Percentiles rank a stretch among this genome's conserved stretches.
These are phyloP conservation scores for Arothron firmamentum DNA, from an alignment of 2,113 vertebrate genomes.

Conservation along the genomic window DNA sequence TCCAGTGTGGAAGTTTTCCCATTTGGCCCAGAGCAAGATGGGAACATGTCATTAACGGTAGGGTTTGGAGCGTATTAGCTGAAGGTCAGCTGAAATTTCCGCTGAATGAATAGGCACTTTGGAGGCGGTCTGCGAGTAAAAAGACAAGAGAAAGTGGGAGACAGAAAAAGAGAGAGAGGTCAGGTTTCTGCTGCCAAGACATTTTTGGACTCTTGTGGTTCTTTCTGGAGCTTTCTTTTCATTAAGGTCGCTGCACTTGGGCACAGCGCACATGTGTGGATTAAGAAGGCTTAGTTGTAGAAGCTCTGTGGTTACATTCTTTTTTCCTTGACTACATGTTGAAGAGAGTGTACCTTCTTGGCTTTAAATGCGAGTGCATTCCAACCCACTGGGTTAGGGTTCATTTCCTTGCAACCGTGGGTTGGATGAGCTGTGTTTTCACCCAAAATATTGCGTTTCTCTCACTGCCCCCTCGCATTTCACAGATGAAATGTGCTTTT, in stretches of 20 bases:
- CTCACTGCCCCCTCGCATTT: too few relatives aligned
- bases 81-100: conserved; percentile 28
- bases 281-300: conserved; percentile 53
- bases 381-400: too few relatives aligned
- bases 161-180: conserved; percentile 9
- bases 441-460: too few relatives aligned
- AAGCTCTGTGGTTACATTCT: conserved; percentile 22
- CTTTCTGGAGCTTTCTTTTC: conserved; percentile 35
- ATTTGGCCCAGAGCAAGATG: too few relatives aligned
- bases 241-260: conserved; percentile 28
- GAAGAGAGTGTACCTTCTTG: too few relatives aligned
- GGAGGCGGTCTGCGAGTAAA: not conserved
- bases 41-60: too few relatives aligned
- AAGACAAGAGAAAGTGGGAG: conserved; percentile 7
- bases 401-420: too few relatives aligned
- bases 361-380: too few relatives aligned
- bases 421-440: too few relatives aligned
- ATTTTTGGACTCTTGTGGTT: conserved; percentile 38
- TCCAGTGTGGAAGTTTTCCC: too few relatives aligned
- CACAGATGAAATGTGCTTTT: too few relatives aligned
- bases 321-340: conserved; percentile 11
- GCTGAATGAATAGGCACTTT: conserved; percentile 3
- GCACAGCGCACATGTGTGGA: conserved; percentile 38
- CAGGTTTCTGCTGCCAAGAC: conserved; percentile 24
- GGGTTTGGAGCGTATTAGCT: conserved; percentile 5